Evolutionary conservation across 2,888 invertebrate genomes (phyloP).

Genomic region (Tryphoninae sp.): DNA sequence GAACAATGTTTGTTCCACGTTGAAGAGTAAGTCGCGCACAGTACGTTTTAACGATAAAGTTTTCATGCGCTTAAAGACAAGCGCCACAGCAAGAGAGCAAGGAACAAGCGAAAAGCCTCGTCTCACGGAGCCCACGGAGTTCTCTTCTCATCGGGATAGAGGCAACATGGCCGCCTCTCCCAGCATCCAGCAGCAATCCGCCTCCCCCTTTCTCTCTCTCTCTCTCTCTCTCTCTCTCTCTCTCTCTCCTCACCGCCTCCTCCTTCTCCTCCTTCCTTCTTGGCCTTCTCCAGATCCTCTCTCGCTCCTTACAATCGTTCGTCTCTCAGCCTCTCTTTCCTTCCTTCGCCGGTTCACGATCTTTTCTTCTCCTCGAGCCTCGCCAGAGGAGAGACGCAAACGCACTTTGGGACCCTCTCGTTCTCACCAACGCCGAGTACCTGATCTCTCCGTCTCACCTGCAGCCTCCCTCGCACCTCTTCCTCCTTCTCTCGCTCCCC

Average conservation of each 20-base stretch:
- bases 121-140: constrained; percentile 74
- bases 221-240: constrained; percentile 71
- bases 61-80: constrained; percentile 61
- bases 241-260: constrained; percentile 57
- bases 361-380: constrained; percentile 41
- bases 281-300: constrained; percentile 38
- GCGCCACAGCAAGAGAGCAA: constrained; percentile 53
- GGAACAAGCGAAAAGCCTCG: constrained; percentile 70
- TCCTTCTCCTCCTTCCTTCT: constrained; percentile 40
- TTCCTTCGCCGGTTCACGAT: constrained; percentile 32
- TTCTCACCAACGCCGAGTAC: constrained; percentile 56
- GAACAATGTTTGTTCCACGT: constrained; percentile 13
- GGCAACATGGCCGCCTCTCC: constrained; percentile 87
- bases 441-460: constrained; percentile 63
- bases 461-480: constrained; percentile 61
- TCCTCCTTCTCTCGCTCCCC: constrained; percentile 53
- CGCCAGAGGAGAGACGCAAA: constrained; percentile 22
- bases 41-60: constrained; percentile 30
- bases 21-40: constrained; percentile 14
- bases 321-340: constrained; percentile 59
- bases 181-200: constrained; percentile 82
- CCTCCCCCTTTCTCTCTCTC: constrained; percentile 64
- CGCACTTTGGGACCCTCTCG: constrained; percentile 52
- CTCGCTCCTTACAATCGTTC: constrained; percentile 65
- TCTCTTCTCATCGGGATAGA: constrained; percentile 83